Base-by-base conservation (phyloP, 92 coral and sea anemone species). In the Umimayanthus chanpuru region DNA sequence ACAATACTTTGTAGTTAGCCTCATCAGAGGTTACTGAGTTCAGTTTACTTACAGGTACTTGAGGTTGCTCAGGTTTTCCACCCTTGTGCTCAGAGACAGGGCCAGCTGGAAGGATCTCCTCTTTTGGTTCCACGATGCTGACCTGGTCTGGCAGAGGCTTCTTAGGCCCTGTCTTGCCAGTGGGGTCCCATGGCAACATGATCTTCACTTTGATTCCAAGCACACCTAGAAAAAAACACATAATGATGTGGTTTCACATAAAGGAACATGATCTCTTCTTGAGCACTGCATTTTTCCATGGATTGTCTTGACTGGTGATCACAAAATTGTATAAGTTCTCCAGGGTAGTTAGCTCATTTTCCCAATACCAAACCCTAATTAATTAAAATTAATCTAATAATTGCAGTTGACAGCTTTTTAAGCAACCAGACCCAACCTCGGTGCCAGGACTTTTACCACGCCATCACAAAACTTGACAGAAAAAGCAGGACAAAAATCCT, bases 171-270 rank as follows among this genome's bases (percentile, higher is more conserved):
- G 98, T 97, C 86, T 97, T 97, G 30, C 99, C 99, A 88, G 99
- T 97, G 21, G 98, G 98, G 73, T 97, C 99, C 99, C 99, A 97
- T 39, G 99, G 99, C 88, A 97, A 89, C 99, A 97, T 97, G 93
- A 97, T 97, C 89, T 97, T 97, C 39, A 97, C 99, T 73, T 97
- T 93, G 84, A 97, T 97, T 40, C 99, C 99, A 81, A 97, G 99
- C 40, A 97, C 99, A 97, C 99, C 99, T 96, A 78, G 23, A 12
- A 55, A 84, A 84, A 8, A 50, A 32, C 36, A 0, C 11, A 14
- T 58, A 11, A 77, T 5, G 30, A 30, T 23, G 9, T 29, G 66
- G 20, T 28, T 38, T 32, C 12, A n/a, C 38, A 38, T 21, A 41
- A 2, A 20, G 26, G 76, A 28, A 50, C 50, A 50, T 50, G 38